Percentiles rank a stretch among this genome's conserved stretches.
Evolutionary conservation across 2,797 vertebrate species (phyloP).

Genomic region (Psittacula echo): DNA sequence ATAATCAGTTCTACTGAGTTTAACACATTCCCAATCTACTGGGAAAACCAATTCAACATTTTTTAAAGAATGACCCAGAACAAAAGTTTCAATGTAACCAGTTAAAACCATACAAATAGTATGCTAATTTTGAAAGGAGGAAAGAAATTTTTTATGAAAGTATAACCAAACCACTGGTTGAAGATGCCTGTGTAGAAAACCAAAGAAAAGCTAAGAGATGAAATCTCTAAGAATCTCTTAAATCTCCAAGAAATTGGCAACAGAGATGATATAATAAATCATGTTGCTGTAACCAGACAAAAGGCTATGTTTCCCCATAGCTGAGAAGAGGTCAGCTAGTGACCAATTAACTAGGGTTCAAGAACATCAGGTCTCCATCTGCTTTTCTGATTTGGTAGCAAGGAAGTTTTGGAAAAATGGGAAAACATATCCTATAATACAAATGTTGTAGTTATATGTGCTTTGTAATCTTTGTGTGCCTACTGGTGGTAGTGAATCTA

Average conservation of each 20-base stretch:
- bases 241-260: background rate
- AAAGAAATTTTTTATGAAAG: background rate
- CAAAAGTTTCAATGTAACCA: background rate
- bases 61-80: background rate
- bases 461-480: background rate
- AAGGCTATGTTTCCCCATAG: background rate
- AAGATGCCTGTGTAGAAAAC: background rate
- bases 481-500: background rate
- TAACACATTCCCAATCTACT: background rate
- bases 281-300: background rate
- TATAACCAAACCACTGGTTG: background rate
- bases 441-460: background rate
- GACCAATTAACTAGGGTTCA: background rate
- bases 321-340: background rate
- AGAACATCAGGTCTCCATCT: background rate
- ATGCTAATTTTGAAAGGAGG: background rate
- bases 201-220: background rate
- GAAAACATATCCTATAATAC: background rate
- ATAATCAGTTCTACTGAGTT: background rate
- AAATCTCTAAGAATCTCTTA: background rate
- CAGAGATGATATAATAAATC: background rate
- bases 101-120: background rate
- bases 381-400: background rate
- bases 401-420: background rate
- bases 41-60: background rate